Evolutionary conservation across 2,888 invertebrate genomes (phyloP).

Genomic region (Zaprionus bogoriensis): DNA sequence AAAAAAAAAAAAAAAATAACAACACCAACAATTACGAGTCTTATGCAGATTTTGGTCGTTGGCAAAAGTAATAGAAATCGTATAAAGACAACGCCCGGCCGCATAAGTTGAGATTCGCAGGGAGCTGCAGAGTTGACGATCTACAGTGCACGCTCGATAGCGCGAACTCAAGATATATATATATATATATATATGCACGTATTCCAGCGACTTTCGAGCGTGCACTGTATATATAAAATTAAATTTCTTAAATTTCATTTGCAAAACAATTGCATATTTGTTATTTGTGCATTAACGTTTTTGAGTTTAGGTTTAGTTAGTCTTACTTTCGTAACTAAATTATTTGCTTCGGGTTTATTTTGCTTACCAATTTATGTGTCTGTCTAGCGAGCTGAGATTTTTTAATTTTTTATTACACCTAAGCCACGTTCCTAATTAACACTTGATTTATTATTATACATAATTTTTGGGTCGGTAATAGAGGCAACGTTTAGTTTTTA

Average conservation of each 20-base stretch:
- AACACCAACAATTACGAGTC: constrained; percentile 22
- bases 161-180: neutral
- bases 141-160: neutral
- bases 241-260: neutral
- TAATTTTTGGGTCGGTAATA: constrained; percentile 38
- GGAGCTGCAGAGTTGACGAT: constrained; percentile 5
- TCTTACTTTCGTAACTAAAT: constrained; percentile 3
- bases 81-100: constrained; percentile 36
- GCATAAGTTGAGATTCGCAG: constrained; percentile 2
- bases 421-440: constrained; percentile 68
- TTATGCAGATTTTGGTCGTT: constrained; percentile 70
- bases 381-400: constrained; percentile 26
- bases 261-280: constrained; percentile 38
- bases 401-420: too few species aligned
- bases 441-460: constrained; percentile 19
- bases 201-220: neutral
- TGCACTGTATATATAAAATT: neutral
- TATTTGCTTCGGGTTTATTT: neutral
- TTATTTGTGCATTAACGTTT: constrained; percentile 78
- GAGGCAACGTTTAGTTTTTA: constrained; percentile 34
- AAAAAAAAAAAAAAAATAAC: constrained; percentile 20
- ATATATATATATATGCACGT: neutral
- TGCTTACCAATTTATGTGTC: constrained; percentile 42
- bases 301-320: constrained; percentile 16
- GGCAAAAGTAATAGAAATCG: constrained; percentile 71